Evolutionary conservation across 2,113 vertebrate genomes (phyloP), one percentile per base, ranked within the genome.

Genomic region (Leiothrix lutea): DNA sequence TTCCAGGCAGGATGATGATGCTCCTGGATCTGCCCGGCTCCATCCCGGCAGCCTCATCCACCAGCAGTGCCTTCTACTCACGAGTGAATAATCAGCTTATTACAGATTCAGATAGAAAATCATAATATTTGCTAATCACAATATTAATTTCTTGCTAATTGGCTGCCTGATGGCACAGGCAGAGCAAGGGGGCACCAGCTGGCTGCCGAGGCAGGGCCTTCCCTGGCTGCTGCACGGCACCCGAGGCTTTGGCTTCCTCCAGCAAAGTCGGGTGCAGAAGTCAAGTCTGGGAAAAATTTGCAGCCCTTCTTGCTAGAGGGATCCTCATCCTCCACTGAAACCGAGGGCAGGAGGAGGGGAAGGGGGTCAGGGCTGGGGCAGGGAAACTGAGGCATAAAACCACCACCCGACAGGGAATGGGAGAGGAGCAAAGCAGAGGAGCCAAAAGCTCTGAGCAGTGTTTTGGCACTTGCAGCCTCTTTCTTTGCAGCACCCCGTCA

Each of bases 121-220:
- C 88, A 92, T 93, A 95, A 95, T 95, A 88, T 95, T 97, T 97
- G 95, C 93, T 96, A 93, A 97, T 95, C 86, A 89, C 88, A 94
- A 94, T 93, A 96, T 97, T 96, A 91, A 96, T 96, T 96, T 94
- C 95, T 90, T 90, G 91, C 88, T 96, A 96, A 96, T 96, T 95
- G 95, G 88, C 92, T 91, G 94, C 91, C 90, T 96, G 94, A 94
- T 95, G 95, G 90, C 88, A 96, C 90, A 86, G 71, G 88, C 85
- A 91, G 92, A 95, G 89, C 83, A 83, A 66, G 66, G 94, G 95
- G 90, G 86, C 91, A 96, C 94, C 95, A 92, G 94, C 92, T 94
- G 94, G 74, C 90, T 88, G 64, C 48, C 22, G 5, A 78, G 83
- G 90, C 74, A 22, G 35, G 5, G 66, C 64, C 50, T 85, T 42